phyloP scores from a whole-genome alignment of 2,888 invertebrate genomes.

The Acronicta psi region DNA sequence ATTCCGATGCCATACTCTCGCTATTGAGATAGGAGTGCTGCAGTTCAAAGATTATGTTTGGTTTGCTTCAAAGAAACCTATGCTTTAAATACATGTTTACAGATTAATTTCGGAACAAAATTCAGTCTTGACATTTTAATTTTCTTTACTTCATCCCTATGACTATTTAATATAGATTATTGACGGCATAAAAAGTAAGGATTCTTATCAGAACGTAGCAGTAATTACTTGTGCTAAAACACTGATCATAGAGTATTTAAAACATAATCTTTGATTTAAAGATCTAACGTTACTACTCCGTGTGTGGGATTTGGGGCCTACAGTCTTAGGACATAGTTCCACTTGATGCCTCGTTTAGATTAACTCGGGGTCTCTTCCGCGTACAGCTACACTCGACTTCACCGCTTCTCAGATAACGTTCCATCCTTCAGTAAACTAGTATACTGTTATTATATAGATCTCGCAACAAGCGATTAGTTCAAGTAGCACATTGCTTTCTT shows the following conservation, averaged over 20 bases:
- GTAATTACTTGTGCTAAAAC: constrained; percentile 5
- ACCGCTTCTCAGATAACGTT: constrained; percentile 46
- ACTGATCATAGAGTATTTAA: constrained; percentile 41
- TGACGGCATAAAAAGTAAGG: neutral
- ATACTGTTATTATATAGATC: constrained; percentile 35
- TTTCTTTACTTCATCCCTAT: constrained; percentile 14
- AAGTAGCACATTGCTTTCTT: constrained; percentile 69
- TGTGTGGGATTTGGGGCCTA: constrained; percentile 63
- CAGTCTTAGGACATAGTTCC: constrained; percentile 26
- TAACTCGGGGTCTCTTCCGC: constrained; percentile 59
- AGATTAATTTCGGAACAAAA: constrained; percentile 25
- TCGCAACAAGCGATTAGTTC: constrained; percentile 46
- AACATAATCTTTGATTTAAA: constrained; percentile 72
- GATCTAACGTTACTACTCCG: constrained; percentile 66
- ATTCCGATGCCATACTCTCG: constrained; percentile 41
- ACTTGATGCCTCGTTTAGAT: constrained; percentile 56
- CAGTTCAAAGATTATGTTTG: constrained; percentile 65
- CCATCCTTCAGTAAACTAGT: constrained; percentile 47
- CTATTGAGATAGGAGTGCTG: constrained; percentile 50
- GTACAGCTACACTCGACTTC: constrained; percentile 50
- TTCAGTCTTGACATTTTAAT: constrained; percentile 20
- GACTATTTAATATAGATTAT: neutral
- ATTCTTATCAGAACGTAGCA: neutral
- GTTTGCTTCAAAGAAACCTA: constrained; percentile 45
- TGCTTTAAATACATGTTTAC: constrained; percentile 30